These are phyloP conservation scores for Brachionus sp. DNA, from an alignment of 1,140 invertebrate genomes.

Conservation along the genomic window DNA sequence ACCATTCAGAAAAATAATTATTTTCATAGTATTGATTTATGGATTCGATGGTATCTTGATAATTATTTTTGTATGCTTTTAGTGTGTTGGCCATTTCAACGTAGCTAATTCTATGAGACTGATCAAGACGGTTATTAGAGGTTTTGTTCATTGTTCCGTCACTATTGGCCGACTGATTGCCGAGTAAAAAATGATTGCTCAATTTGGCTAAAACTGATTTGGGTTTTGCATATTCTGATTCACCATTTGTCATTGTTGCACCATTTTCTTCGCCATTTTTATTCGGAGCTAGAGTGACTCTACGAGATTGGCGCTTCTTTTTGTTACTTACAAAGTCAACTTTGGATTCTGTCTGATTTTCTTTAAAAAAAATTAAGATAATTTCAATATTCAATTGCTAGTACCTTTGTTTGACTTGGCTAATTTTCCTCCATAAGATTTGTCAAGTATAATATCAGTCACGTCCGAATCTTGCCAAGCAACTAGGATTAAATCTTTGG, in stretches of 20 bases:
- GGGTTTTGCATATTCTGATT: background rate
- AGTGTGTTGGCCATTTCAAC: conserved; percentile 31
- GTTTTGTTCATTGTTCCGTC: conserved; percentile 32
- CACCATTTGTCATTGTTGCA: background rate
- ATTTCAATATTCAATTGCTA: background rate
- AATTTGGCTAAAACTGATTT: background rate
- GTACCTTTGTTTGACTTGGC: background rate
- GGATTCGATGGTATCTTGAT: background rate
- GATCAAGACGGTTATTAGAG: conserved; percentile 28
- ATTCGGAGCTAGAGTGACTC: background rate
- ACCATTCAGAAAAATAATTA: conserved; percentile 39
- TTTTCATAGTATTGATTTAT: conserved; percentile 15
- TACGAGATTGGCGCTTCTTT: conserved; percentile 22
- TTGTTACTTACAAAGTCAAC: background rate
- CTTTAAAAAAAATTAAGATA: background rate
- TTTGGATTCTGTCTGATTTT: conserved; percentile 9
- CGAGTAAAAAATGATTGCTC: conserved; percentile 30
- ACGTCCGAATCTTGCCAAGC: conserved; percentile 45
- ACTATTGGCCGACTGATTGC: background rate
- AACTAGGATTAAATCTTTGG: conserved; percentile 21
- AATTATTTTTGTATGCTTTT: background rate
- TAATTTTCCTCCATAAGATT: conserved; percentile 37
- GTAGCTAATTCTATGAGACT: conserved; percentile 41
- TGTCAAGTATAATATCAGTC: conserved; percentile 7
- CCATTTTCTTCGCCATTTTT: background rate